Evolutionary conservation across 2,797 vertebrate species (phyloP).

Genomic region (Peromyscus attwateri): DNA sequence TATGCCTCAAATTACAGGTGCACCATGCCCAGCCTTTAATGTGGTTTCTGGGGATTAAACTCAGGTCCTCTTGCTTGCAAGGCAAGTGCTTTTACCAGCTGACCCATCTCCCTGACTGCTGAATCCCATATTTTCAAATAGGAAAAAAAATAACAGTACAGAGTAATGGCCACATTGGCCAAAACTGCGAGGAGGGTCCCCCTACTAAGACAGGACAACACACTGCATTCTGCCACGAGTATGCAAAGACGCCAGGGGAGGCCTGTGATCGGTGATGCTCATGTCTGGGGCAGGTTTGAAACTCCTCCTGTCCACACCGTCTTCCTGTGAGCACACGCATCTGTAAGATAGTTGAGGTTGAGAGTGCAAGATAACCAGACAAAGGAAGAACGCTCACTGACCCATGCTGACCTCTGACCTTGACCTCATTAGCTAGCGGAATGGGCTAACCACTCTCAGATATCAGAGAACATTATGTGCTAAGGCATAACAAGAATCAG

Average conservation of each 20-base stretch:
- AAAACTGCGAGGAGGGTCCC: conserved; percentile 24
- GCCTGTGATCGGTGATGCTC: background rate
- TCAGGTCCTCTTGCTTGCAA: background rate
- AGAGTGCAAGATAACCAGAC: conserved; percentile 66
- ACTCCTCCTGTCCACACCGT: conserved; percentile 10
- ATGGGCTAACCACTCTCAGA: conserved; percentile 68
- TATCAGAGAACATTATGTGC: conserved; percentile 63
- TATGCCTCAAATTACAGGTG: background rate
- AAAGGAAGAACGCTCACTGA: conserved; percentile 77
- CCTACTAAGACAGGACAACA: conserved; percentile 45
- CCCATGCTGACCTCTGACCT: conserved; percentile 75
- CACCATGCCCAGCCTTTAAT: background rate
- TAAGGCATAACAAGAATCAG: conserved; percentile 48
- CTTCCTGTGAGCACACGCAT: conserved; percentile 71
- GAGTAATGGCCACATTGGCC: conserved; percentile 8
- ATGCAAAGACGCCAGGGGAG: conserved; percentile 23
- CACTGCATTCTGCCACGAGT: background rate
- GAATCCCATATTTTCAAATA: conserved; percentile 62
- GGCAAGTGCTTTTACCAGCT: background rate
- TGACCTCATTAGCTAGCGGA: conserved; percentile 80
- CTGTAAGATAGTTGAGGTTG: conserved; percentile 73
- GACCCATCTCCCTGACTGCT: background rate
- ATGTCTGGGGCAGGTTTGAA: background rate
- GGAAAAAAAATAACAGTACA: background rate
- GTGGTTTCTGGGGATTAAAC: background rate